A percentile compares a stretch with the other conserved stretches of the same genome.
phyloP scores from a whole-genome alignment of 2,888 invertebrate genomes.

The Drosophila nigritarsus region DNA sequence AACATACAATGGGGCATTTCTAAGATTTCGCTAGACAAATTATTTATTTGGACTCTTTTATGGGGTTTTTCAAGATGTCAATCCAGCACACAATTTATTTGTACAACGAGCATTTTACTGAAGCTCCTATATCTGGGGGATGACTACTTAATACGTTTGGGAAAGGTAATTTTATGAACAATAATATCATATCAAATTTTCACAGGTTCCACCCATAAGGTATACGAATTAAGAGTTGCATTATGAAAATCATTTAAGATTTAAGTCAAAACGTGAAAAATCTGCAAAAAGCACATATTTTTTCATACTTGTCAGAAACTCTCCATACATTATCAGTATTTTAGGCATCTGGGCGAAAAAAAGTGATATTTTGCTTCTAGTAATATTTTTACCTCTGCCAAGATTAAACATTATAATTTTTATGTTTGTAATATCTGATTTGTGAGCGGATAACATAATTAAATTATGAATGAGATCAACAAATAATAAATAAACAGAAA shows the following conservation, averaged over 20 bases:
- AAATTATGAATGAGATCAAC: background rate
- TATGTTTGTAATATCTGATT: background rate
- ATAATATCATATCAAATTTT: background rate
- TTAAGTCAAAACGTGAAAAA: background rate
- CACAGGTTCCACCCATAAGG: background rate
- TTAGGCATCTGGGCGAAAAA: background rate
- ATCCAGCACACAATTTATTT: background rate
- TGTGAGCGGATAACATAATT: background rate
- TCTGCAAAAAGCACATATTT: accelerated
- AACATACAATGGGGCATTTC: constrained; percentile 25
- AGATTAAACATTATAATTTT: background rate
- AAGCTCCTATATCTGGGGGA: accelerated
- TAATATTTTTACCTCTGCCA: background rate
- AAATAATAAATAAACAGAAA: background rate
- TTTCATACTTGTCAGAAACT: background rate
- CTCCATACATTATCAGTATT: accelerated
- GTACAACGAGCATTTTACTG: background rate
- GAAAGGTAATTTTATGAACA: background rate
- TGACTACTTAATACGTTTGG: background rate
- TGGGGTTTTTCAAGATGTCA: background rate
- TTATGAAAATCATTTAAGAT: background rate
- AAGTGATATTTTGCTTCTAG: too few species aligned
- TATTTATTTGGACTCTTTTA: background rate
- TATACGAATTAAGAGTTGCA: background rate
- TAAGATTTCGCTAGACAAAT: background rate